Percentiles rank a stretch among this genome's conserved stretches.
phyloP scores from a whole-genome alignment of 2,797 vertebrate species.

The Sebastolobus alascanus region DNA sequence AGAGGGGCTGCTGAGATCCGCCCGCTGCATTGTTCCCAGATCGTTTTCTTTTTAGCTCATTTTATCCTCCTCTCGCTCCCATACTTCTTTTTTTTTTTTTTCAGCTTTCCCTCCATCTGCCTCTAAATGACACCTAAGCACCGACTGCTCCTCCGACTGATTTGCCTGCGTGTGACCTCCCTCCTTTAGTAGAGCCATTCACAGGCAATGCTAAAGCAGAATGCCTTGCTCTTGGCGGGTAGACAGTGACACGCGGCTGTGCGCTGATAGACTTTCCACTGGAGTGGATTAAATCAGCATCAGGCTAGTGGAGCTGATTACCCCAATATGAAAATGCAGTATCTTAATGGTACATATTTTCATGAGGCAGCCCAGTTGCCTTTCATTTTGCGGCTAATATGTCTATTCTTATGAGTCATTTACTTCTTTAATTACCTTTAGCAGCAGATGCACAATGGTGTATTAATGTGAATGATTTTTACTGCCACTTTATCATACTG shows the following conservation, averaged over 20 bases:
- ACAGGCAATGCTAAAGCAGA: conserved; percentile 86
- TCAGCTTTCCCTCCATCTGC: conserved; percentile 56
- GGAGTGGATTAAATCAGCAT: conserved; percentile 99
- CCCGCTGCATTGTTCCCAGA: conserved; percentile 73
- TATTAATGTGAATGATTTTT: conserved; percentile 99
- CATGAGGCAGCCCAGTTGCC: conserved; percentile 96
- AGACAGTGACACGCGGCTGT: conserved; percentile 92
- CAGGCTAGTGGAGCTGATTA: conserved; percentile 97
- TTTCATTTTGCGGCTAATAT: conserved; percentile 99
- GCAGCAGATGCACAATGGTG: conserved; percentile 99
- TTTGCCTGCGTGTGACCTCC: conserved; percentile 72
- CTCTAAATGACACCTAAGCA: conserved; percentile 71
- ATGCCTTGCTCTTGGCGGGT: conserved; percentile 87
- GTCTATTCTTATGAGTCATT: conserved; percentile 99
- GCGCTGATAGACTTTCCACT: conserved; percentile 97
- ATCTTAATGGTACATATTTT: conserved; percentile 99
- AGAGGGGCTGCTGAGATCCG: conserved; percentile 67
- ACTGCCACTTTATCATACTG: conserved; percentile 99
- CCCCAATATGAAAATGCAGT: conserved; percentile 95
- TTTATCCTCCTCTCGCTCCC: conserved; percentile 50
- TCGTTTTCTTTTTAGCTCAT: conserved; percentile 61
- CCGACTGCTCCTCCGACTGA: conserved; percentile 58
- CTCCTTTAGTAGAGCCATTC: conserved; percentile 83
- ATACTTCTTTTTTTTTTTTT: conserved; percentile 21
- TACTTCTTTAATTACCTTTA: conserved; percentile 99